These are phyloP conservation scores for crab-eating macaque (Macaca fascicularis) DNA, from an alignment of 2,113 vertebrate genomes.

Conservation along the genomic window T2T-MFA8v1.1 NC_088377.1:85269501-85270000, in stretches of 20 bases:
- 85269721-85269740: not conserved
- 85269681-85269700: not conserved
- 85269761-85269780: not conserved
- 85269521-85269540: no score
- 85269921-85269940: conserved; percentile 78
- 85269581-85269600: not conserved
- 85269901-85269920: conserved; percentile 74
- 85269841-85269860: conserved; percentile 40
- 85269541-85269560: no score
- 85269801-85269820: not conserved
- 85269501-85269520: not conserved
- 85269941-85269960: not conserved
- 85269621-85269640: fast-evolving
- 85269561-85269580: not conserved
- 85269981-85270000: not conserved
- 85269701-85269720: fast-evolving
- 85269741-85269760: not conserved
- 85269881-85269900: conserved; percentile 77
- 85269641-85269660: not conserved
- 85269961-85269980: not conserved
- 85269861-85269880: conserved; percentile 86
- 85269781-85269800: not conserved
- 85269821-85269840: not conserved
- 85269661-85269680: not conserved
- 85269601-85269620: not conserved